Evolutionary conservation across 1,140 invertebrate genomes (phyloP), one percentile per base, ranked within the genome.

Genomic region (Nomia melanderi): DNA sequence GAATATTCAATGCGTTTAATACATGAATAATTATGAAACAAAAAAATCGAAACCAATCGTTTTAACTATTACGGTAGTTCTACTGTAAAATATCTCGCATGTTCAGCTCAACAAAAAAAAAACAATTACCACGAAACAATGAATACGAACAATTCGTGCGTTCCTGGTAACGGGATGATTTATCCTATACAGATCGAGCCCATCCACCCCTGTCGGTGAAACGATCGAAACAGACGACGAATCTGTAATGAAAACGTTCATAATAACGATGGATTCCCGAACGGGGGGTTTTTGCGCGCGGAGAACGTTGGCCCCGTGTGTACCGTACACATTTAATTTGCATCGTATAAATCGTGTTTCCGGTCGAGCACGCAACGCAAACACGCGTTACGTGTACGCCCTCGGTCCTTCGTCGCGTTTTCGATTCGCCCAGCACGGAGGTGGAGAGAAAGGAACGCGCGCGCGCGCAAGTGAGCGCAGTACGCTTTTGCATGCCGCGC

Each of bases 291-390:
- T 50, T 50, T 41, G 69, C 29, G 44, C 31, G 27, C 36, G 39
- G 31, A 29, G 36, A 41, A 64, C 41, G 59, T 59, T 56, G 33
- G 70, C 27, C 62, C 17, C 47, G 29, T 56, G 81, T 79, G 69
- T 71, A 75, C 59, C 69, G 70, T 70, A 85, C 83, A 87, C 88
- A 87, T 89, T 89, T 88, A 91, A 91, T 91, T 91, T 91, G 90
- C 90, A 91, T 91, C 86, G 88, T 90, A 90, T 91, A 91, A 91
- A 91, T 91, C 87, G 89, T 88, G 89, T 91, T 91, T 91, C 87
- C 90, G 89, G 88, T 91, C 86, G 90, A 89, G 90, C 87, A 90
- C 88, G 89, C 88, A 91, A 90, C 78, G 85, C 87, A 91, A 91
- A 91, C 90, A 90, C 82, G 88, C 87, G 88, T 85, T 88, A 85